Conservation (phyloP, 2,888 invertebrate species). For the Choreutis nemorana region DNA sequence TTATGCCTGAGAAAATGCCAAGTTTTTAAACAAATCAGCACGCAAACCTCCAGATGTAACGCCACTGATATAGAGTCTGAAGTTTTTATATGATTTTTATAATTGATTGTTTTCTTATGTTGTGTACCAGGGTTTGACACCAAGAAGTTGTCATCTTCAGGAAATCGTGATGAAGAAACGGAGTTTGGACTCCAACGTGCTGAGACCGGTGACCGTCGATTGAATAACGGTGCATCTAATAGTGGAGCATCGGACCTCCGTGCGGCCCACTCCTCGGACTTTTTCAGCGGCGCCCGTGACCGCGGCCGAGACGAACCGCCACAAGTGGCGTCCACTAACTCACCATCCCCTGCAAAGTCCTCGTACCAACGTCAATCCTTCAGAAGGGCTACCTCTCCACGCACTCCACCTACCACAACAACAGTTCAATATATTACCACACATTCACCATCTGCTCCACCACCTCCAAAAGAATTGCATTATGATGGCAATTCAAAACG, state of each 20-base stretch:
- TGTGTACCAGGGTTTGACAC: constrained; percentile 66
- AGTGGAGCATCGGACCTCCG: constrained; percentile 69
- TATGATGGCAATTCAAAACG: constrained; percentile 37
- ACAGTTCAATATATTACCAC: constrained; percentile 22
- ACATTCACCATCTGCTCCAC: constrained; percentile 19
- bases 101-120: constrained; percentile 6
- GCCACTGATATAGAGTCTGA: neutral
- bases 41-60: no score
- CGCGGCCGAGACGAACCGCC: constrained; percentile 48
- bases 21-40: constrained; percentile 1
- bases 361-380: constrained; percentile 31
- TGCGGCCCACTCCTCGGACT: constrained; percentile 78
- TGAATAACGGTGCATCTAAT: constrained; percentile 27
- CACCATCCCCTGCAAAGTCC: constrained; percentile 15
- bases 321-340: constrained; percentile 13
- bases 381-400: constrained; percentile 46
- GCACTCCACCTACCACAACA: constrained; percentile 31
- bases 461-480: constrained; percentile 23
- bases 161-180: constrained; percentile 71
- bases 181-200: constrained; percentile 77
- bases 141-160: constrained; percentile 61
- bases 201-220: constrained; percentile 68
- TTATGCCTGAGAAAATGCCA: neutral
- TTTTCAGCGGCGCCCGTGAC: constrained; percentile 69
- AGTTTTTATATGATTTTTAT: neutral